These are phyloP conservation scores for Bellardia pandia DNA, from an alignment of 2,888 invertebrate genomes.

Conservation along the genomic window DNA sequence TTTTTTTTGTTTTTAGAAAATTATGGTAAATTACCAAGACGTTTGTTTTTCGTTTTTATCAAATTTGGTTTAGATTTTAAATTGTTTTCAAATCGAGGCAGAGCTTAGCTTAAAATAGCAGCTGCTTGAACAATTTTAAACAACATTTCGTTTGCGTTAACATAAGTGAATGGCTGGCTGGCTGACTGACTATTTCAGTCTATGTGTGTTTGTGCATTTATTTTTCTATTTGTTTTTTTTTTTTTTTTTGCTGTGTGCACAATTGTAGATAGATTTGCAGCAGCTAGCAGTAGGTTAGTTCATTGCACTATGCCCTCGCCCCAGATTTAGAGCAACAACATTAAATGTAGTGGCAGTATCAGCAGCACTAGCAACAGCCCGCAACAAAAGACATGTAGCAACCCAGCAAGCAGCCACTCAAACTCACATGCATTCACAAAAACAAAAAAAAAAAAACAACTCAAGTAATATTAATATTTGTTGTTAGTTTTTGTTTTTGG, in stretches of 20 bases:
- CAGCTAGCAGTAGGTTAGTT: conserved; percentile 77
- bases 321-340: conserved; percentile 78
- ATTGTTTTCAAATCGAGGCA: conserved; percentile 63
- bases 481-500: not conserved
- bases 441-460: conserved; percentile 11
- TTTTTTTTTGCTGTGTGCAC: conserved; percentile 61
- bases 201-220: conserved; percentile 38
- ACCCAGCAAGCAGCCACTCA: conserved; percentile 21
- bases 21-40: conserved; percentile 69
- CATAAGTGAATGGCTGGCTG: conserved; percentile 71
- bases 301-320: conserved; percentile 84
- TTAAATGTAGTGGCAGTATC: conserved; percentile 55
- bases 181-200: conserved; percentile 33
- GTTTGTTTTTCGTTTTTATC: conserved; percentile 45
- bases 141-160: conserved; percentile 38
- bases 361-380: conserved; percentile 61
- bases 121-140: conserved; percentile 51
- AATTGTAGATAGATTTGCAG: conserved; percentile 66
- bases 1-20: conserved; percentile 34
- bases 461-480: conserved; percentile 33
- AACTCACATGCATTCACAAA: conserved; percentile 11
- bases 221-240: conserved; percentile 58
- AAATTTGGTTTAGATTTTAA: conserved; percentile 65
- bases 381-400: conserved; percentile 54
- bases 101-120: conserved; percentile 63